Evolutionary conservation across 1,140 invertebrate species (phyloP), one percentile per base, ranked within the genome.

Genomic region (Formica exsecta): DNA sequence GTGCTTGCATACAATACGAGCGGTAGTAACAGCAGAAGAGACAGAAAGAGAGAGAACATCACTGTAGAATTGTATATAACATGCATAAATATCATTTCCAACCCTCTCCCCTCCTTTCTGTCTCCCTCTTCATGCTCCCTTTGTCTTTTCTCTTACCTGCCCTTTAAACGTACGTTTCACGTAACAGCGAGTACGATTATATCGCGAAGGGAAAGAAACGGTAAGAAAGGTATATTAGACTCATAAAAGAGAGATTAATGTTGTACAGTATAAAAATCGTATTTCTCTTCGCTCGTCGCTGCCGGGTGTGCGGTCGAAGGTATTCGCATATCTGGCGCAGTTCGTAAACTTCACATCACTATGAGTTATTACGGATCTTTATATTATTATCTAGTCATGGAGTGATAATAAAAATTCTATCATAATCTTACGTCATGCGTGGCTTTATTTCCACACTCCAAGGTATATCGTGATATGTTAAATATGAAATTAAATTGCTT

Each of bases 371-470:
- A 93, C 91, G 92, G 76, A 94, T 94, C 93, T 94, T 94, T 93
- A 94, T 94, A 94, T 93, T 93, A 93, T 93, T 94, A 94, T 94
- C 93, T 94, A 94, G 93, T 94, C 93, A 94, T 93, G 91, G 92
- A 93, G 92, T 94, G 93, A 94, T 94, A 94, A 94, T 94, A 94
- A 94, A 94, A 93, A 93, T 93, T 94, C 88, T 93, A 93, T 94
- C 92, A 92, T 94, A 94, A 94, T 93, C 92, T 83, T 92, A 92
- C 73, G 65, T 9, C 36, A 59, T 36, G n/a, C 9, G 36, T 75
- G 64, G 9, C 70, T 86, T 68, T 75, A 73, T 87, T 38, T 44
- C 19, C 36, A 16, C 25, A 36, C 32, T 79, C 22, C 22, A 32
- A 68, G 36, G 2, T 11, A 9, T n/a, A 51, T 32, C 7, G 16